Evolutionary conservation across 2,888 invertebrate genomes (phyloP), one percentile per base, ranked within the genome.

Genomic region (Mechanitis messenoides): DNA sequence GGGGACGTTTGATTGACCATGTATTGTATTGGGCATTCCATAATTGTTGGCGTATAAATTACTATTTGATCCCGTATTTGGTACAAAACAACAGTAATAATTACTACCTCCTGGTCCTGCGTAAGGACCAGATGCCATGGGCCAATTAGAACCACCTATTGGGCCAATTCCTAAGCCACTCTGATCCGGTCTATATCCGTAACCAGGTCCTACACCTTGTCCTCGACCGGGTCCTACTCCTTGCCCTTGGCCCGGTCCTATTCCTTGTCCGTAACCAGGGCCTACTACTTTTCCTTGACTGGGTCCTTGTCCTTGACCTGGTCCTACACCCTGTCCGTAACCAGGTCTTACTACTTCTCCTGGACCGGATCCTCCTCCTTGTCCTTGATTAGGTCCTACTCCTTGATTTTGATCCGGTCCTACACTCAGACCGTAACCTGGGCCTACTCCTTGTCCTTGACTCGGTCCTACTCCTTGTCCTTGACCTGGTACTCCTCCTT

Each of bases 311-410:
- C 92, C 20, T n/a, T n/a, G 11, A n/a, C 9, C 45, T 45, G 11
- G 45, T 88, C 86, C 55, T 84, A 68, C 64, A 62, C 66, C 66
- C 93, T 91, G 72, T 87, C 90, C 47, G 72, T 87, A 74, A 73
- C 84, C 61, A 72, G 83, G 77, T 69, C 87, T 56, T 74, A 70
- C 58, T 80, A 80, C 3, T 74, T 70, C 62, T 74, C 83, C 45
- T 74, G 76, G 74, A 73, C 83, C 63, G 76, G 75, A 65, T 78
- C 84, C 28, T 59, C 75, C 75, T 65, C 33, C 3, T 76, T 81
- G 6, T 87, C 77, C 63, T 69, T 85, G 77, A 91, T 60, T 85
- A 20, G 75, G 38, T 79, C 59, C 46, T n/a, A 46, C 60, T 79
- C 79, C 12, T 72, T 72, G 38, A 71, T 69, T 11, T n/a, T 46